phyloP scores from a whole-genome alignment of 2,797 vertebrate genomes.

The Chelidonichthys spinosus region DNA sequence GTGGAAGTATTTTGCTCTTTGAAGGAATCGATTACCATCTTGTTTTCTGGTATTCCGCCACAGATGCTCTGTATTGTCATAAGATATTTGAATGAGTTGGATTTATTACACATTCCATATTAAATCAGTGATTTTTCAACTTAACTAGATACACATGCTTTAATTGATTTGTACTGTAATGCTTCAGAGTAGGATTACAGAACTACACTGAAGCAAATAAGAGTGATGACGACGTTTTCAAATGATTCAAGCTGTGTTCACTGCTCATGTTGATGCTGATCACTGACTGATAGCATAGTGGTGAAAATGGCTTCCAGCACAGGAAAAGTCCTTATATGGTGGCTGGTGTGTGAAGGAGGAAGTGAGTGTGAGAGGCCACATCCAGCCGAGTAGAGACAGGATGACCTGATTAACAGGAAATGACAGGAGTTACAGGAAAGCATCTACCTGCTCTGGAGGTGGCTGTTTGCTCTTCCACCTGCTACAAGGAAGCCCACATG shows the following conservation, averaged over 20 bases:
- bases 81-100: too few relatives aligned
- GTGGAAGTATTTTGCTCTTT: too few relatives aligned
- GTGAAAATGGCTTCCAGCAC: conserved; percentile 42
- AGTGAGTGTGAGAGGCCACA: conserved; percentile 52
- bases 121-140: too few relatives aligned
- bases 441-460: conserved; percentile 28
- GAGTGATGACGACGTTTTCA: background rate
- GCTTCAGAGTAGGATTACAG: background rate
- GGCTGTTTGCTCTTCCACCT: background rate
- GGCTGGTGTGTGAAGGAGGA: conserved; percentile 51
- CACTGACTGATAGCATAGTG: conserved; percentile 23
- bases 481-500: background rate
- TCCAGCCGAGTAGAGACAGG: conserved; percentile 60
- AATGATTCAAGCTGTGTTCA: background rate
- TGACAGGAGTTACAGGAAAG: conserved; percentile 42
- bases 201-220: background rate
- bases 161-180: too few relatives aligned
- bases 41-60: too few relatives aligned
- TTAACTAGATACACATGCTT: too few relatives aligned
- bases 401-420: conserved; percentile 72
- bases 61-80: too few relatives aligned
- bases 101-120: too few relatives aligned
- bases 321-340: conserved; percentile 62
- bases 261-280: conserved; percentile 24
- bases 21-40: too few relatives aligned